phyloP scores from a whole-genome alignment of 2,113 vertebrate genomes.

The Petroica traversi region DNA sequence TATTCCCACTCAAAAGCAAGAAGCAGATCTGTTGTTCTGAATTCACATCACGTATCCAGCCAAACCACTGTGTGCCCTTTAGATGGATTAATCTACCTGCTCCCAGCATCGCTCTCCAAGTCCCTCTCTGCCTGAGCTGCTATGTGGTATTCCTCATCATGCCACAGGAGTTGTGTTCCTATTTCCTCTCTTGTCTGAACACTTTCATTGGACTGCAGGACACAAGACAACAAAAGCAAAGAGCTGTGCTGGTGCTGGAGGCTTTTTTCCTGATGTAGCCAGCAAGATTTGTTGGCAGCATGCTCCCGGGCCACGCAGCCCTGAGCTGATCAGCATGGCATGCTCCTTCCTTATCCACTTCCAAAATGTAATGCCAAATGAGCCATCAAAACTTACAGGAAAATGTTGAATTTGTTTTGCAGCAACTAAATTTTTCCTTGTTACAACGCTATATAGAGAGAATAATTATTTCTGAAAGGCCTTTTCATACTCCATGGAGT shows the following conservation, averaged over 20 bases:
- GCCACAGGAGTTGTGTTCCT: background rate
- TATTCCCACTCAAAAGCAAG: background rate
- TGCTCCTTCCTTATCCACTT: background rate
- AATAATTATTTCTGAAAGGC: conserved; percentile 42
- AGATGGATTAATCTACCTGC: background rate
- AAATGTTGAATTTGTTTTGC: background rate
- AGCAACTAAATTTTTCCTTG: background rate
- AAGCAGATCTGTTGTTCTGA: background rate
- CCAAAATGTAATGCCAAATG: background rate
- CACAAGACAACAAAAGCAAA: background rate
- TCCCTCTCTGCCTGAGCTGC: background rate
- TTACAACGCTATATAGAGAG: background rate
- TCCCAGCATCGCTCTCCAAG: background rate
- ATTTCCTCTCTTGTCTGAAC: background rate
- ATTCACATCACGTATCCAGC: background rate
- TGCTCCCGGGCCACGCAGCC: background rate
- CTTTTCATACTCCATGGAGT: conserved; percentile 40
- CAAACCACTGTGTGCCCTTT: background rate
- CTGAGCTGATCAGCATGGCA: rapidly evolving
- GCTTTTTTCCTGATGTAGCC: background rate
- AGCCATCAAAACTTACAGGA: background rate
- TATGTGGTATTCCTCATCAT: background rate
- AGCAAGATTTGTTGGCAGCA: background rate
- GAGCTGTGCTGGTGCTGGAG: background rate
- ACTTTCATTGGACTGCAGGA: background rate